These are phyloP conservation scores for Enteromius afrohamiltoni DNA, from an alignment of 2,797 vertebrate genomes.

Conservation along the genomic window DNA sequence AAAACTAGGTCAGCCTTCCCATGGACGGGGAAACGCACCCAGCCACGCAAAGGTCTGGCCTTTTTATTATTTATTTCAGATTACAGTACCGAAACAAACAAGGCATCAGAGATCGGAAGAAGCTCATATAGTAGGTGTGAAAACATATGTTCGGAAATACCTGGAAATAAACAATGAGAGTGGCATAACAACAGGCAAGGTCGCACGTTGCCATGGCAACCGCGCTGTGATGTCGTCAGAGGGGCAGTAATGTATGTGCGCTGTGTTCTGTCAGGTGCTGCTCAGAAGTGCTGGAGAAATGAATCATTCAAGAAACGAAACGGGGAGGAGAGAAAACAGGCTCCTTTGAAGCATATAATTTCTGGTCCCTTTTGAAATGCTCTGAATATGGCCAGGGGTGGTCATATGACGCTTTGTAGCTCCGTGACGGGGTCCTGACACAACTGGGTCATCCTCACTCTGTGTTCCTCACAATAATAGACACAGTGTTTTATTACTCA, in stretches of 20 bases:
- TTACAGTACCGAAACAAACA: not conserved
- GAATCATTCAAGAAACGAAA: constrained; percentile 54
- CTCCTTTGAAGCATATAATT: constrained; percentile 42
- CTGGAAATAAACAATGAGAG: constrained; percentile 46
- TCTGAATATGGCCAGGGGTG: constrained; percentile 45
- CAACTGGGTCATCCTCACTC: constrained; percentile 54
- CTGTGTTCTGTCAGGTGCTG: constrained; percentile 49
- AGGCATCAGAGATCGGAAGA: not conserved
- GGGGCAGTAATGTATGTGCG: constrained; percentile 43
- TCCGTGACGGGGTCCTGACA: constrained; percentile 52
- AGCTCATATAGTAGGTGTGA: not conserved
- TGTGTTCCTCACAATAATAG: constrained; percentile 35
- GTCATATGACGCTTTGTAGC: constrained; percentile 51
- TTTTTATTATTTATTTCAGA: not conserved
- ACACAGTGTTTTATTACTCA: constrained; percentile 26
- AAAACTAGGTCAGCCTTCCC: constrained; percentile 52
- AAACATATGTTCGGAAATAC: constrained; percentile 37
- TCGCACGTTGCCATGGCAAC: constrained; percentile 69
- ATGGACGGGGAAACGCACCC: constrained; percentile 1
- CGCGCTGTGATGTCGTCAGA: constrained; percentile 52
- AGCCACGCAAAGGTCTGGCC: not conserved
- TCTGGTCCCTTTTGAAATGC: constrained; percentile 40
- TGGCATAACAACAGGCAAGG: constrained; percentile 46
- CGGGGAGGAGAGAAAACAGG: not conserved
- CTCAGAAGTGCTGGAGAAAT: constrained; percentile 41